These are phyloP conservation scores for Podilymbus podiceps DNA, from an alignment of 2,113 vertebrate genomes.

Conservation along the genomic window DNA sequence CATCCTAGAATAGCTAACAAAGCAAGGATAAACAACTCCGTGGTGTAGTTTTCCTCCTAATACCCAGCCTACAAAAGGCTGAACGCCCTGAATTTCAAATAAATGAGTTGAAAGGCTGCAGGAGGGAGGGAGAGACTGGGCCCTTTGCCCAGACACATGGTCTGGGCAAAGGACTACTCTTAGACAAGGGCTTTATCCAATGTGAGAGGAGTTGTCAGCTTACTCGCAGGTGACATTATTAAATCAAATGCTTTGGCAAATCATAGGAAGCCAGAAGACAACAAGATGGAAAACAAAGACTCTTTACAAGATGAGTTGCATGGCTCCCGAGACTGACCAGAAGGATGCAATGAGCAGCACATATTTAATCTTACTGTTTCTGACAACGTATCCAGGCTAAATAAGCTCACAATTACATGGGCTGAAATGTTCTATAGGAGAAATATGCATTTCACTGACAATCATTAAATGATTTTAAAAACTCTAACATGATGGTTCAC, in stretches of 20 bases:
- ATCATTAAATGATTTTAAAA: neutral
- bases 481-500: neutral
- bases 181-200: neutral
- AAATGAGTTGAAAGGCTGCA: neutral
- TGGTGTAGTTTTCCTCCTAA: neutral
- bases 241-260: neutral
- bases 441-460: neutral
- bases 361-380: neutral
- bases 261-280: neutral
- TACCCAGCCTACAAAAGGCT: neutral
- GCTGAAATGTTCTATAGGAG: neutral
- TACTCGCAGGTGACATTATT: rapidly evolving
- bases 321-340: neutral
- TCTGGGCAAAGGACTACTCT: neutral
- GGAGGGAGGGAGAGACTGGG: neutral
- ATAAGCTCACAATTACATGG: neutral
- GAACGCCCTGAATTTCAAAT: neutral
- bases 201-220: neutral
- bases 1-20: neutral
- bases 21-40: neutral
- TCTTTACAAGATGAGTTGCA: neutral
- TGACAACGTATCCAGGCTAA: neutral
- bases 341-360: neutral
- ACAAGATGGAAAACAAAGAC: neutral
- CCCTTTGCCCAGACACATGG: rapidly evolving